Base-by-base conservation (phyloP, 2,797 vertebrate genomes). In the Centropyge bicolor region DNA sequence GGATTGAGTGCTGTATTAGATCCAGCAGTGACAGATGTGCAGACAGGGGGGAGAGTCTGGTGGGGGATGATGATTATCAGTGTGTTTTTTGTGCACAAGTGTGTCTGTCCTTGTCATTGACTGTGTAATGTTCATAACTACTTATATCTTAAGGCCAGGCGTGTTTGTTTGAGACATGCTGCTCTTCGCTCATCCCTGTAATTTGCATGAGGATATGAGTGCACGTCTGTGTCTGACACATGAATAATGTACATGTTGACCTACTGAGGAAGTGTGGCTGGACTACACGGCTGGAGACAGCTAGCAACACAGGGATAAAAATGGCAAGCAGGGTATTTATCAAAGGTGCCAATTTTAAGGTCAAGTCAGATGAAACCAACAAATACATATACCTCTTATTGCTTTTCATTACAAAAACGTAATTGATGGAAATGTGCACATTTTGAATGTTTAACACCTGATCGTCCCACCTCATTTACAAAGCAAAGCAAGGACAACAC, bases 191-290 rank as follows among this genome's bases (percentile, higher is more conserved):
- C 73, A 54, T 61, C 38, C 36, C 64, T 76, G 36, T 20, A 20
- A 10, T 61, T 41, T 68, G 48, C 65, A 43, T 57, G 68, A 72
- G 70, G 24, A 8, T 61, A 38, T 22, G 57, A 76, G 74, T 48
- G 74, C 51, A 40, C 55, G 70, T 80, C 71, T 81, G 75, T 69
- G 82, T 86, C 76, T 88, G 86, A 61, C 52, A 51, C 81, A 83
- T 91, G 75, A 93, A 93, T 90, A 82, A 91, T 90, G 77, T 74
- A 94, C 75, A 40, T 76, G 70, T 48, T 92, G 91, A 89, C 91
- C 92, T 80, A 88, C 83, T 91, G 82, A 86, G 76, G 76, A 80
- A 80, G 69, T 79, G 66, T 74, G 57, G 27, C 65, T 59, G 64
- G 40, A 56, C 45, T 22, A 22, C 43, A 81, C 70, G 27, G 22